Evolutionary conservation across 2,113 vertebrate genomes (phyloP), one percentile per base, ranked within the genome.

Genomic region (Pedionomus torquatus): DNA sequence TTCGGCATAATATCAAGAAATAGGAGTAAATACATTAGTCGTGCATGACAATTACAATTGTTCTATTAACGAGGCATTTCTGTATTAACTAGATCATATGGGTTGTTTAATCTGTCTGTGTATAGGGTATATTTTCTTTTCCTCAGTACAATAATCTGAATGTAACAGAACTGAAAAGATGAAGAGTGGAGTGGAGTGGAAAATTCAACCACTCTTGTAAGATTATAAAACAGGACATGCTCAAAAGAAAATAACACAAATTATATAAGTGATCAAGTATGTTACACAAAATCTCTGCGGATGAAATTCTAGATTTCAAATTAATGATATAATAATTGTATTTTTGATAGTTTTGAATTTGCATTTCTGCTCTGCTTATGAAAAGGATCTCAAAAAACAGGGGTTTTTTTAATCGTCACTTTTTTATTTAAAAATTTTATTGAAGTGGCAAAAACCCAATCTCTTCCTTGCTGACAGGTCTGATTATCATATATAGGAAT

Each of bases 371-470:
- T 61, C 35, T 65, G 5, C 4, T 68, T 65, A 46, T 33, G 2
- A 35, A 83, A 57, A 84, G 33, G 21, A 4, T 2, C 1, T 7
- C 4, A 18, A 33, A 54, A 61, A 5, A 15, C 0, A 0, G 14
- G 15, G 0, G 4, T 1, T 10, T n/a, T 33, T 4, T 2, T 6
- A 30, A 18, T 49, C 23, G 33, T 7, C 10, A 16, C 20, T 24
- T 55, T 41, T 86, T 87, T 39, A 31, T 37, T 71, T 82, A 16
- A 48, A 48, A 85, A 58, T n/a, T 17, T 20, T 68, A 52, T 4
- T 1, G 2, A 44, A 54, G 8, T 69, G 41, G 20, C 11, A 7
- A 58, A 85, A 78, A 82, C n/a, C 1, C 9, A 33, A 8, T 52
- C 16, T 72, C 46, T 55, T 16, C 13, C 52, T 72, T 71, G 11